A percentile compares a stretch with the other conserved stretches of the same genome.
phyloP scores from a whole-genome alignment of 2,888 invertebrate species.

The Oxyteleia sp. region DNA sequence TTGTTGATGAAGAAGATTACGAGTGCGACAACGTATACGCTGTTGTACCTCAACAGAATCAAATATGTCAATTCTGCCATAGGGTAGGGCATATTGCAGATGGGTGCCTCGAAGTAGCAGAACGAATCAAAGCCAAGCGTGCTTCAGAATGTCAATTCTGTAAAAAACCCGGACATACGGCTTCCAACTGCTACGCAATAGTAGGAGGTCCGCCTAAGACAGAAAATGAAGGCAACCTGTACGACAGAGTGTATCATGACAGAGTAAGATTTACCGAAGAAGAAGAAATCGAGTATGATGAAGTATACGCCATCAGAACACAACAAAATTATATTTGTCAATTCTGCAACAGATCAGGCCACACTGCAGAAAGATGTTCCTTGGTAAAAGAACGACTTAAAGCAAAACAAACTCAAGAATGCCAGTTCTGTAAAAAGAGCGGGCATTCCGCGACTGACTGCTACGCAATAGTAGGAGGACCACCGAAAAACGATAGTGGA shows the following conservation, averaged over 20 bases:
- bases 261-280: background rate
- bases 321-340: too few relatives aligned
- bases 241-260: too few relatives aligned
- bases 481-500: too few relatives aligned
- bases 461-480: too few relatives aligned
- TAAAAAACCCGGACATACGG: constrained; percentile 41
- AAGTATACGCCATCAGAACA: too few relatives aligned
- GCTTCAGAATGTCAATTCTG: constrained; percentile 32
- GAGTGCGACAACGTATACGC: background rate
- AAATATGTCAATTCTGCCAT: constrained; percentile 18
- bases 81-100: background rate
- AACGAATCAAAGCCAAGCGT: background rate
- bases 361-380: too few relatives aligned
- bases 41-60: background rate
- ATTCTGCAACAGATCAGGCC: too few relatives aligned
- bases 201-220: background rate
- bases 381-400: too few relatives aligned
- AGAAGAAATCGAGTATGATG: too few relatives aligned
- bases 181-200: constrained; percentile 1
- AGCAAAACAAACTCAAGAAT: too few relatives aligned
- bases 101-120: background rate
- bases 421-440: too few relatives aligned
- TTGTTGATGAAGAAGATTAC: background rate
- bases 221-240: background rate
- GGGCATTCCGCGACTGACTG: too few relatives aligned